These are phyloP conservation scores for Drosophila setifemur DNA, from an alignment of 1,140 invertebrate species.

Conservation along the genomic window DNA sequence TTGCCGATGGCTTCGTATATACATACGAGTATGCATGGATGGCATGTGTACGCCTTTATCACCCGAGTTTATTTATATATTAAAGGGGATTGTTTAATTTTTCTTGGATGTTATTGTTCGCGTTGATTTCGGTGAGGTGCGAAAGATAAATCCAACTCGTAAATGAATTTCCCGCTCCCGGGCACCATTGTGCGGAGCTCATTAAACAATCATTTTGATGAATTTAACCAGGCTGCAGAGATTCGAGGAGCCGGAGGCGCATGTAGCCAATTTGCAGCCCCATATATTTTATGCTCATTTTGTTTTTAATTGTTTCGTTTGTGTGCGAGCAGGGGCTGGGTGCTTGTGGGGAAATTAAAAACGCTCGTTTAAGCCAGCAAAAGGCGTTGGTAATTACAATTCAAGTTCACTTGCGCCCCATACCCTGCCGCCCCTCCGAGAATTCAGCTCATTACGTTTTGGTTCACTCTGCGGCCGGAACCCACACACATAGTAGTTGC, in stretches of 20 bases:
- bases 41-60: constrained; percentile 20
- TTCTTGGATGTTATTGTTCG: constrained; percentile 28
- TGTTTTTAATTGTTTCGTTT: constrained; percentile 44
- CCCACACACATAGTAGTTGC: not conserved
- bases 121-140: constrained; percentile 49
- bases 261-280: constrained; percentile 61
- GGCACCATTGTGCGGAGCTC: constrained; percentile 43
- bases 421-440: not conserved
- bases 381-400: constrained; percentile 73
- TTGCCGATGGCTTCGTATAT: not conserved
- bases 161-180: constrained; percentile 46
- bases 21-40: not conserved
- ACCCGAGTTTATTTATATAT: constrained; percentile 60
- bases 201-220: constrained; percentile 80
- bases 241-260: constrained; percentile 1
- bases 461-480: not conserved
- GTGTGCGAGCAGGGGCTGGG: not conserved
- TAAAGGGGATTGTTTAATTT: constrained; percentile 57
- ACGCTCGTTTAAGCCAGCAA: constrained; percentile 41
- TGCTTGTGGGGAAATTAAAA: constrained; percentile 59
- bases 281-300: constrained; percentile 64
- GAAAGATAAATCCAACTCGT: constrained; percentile 56
- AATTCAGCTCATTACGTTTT: constrained; percentile 40
- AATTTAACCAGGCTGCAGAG: constrained; percentile 35
- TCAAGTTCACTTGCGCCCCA: constrained; percentile 66